These are phyloP conservation scores for Capitella teleta DNA, from an alignment of 1,140 invertebrate genomes.

Conservation along the genomic window DNA sequence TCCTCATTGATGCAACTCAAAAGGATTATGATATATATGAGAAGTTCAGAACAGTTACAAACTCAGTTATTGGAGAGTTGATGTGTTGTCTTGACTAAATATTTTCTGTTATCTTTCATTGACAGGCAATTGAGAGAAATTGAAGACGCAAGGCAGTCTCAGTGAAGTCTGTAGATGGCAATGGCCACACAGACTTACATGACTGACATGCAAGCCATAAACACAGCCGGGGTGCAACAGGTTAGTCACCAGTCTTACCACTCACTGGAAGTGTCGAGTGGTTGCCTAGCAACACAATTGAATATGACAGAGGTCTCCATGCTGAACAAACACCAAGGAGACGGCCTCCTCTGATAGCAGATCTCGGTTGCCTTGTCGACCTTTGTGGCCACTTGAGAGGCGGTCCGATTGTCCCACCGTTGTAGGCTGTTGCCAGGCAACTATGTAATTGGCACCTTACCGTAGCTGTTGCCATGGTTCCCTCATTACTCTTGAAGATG, in stretches of 20 bases:
- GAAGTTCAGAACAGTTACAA: too few relatives aligned
- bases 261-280: slow-evolving; percentile 5
- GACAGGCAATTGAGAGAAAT: too few relatives aligned
- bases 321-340: background rate
- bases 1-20: too few relatives aligned
- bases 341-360: too few relatives aligned
- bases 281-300: background rate
- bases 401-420: background rate
- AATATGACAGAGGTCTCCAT: background rate
- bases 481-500: background rate
- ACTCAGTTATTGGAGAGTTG: too few relatives aligned
- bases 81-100: too few relatives aligned
- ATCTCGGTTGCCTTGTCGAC: background rate
- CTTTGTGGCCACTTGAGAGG: background rate
- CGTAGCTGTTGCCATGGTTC: background rate
- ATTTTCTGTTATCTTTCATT: too few relatives aligned
- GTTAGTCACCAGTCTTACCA: slow-evolving; percentile 15
- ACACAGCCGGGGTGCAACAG: slow-evolving; percentile 25
- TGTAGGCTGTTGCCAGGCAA: background rate
- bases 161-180: slow-evolving; percentile 3
- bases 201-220: slow-evolving; percentile 41
- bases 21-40: too few relatives aligned
- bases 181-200: slow-evolving; percentile 43
- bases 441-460: too few relatives aligned
- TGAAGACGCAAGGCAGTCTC: too few relatives aligned